A percentile compares a stretch with the other conserved stretches of the same genome.
These are phyloP conservation scores for Chaenogobius annularis DNA, from an alignment of 2,113 vertebrate genomes.

Conservation along the genomic window DNA sequence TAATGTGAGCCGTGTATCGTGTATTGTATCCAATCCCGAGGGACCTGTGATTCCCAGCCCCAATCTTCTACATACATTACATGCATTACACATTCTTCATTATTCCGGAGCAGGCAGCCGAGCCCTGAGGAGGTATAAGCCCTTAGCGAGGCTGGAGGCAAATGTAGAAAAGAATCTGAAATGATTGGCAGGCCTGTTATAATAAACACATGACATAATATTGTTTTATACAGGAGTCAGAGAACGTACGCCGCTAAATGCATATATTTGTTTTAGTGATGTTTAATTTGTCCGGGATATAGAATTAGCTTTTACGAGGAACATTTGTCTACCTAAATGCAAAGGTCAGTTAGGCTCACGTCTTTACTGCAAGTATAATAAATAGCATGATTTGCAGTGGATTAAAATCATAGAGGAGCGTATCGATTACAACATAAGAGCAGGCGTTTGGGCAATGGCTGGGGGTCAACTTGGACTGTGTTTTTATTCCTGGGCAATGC, in stretches of 20 bases:
- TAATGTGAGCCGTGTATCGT: too few relatives aligned
- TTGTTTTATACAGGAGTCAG: constrained; percentile 2
- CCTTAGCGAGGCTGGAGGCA: constrained; percentile 6
- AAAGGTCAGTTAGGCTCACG: constrained; percentile 16
- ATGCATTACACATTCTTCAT: not conserved
- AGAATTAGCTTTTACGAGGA: constrained; percentile 36
- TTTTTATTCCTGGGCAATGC: constrained; percentile 43
- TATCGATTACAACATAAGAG: constrained; percentile 31
- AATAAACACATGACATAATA: constrained; percentile 10
- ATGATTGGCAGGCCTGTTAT: constrained; percentile 4
- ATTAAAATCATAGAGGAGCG: constrained; percentile 38
- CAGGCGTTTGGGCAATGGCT: constrained; percentile 25
- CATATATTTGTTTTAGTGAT: constrained; percentile 9
- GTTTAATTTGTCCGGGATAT: constrained; percentile 21
- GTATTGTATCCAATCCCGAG: too few relatives aligned
- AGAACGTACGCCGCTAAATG: not conserved
- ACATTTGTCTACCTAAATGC: constrained; percentile 45
- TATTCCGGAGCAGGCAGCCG: not conserved
- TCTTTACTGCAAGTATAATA: constrained; percentile 40
- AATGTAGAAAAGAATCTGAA: not conserved
- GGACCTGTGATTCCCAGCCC: too few relatives aligned
- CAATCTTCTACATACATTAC: not conserved
- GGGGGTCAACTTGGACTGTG: constrained; percentile 18
- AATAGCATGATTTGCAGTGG: constrained; percentile 49
- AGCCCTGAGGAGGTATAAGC: not conserved